These are phyloP conservation scores for Cephalotes varians DNA, from an alignment of 2,888 invertebrate species.

Conservation along the genomic window DNA sequence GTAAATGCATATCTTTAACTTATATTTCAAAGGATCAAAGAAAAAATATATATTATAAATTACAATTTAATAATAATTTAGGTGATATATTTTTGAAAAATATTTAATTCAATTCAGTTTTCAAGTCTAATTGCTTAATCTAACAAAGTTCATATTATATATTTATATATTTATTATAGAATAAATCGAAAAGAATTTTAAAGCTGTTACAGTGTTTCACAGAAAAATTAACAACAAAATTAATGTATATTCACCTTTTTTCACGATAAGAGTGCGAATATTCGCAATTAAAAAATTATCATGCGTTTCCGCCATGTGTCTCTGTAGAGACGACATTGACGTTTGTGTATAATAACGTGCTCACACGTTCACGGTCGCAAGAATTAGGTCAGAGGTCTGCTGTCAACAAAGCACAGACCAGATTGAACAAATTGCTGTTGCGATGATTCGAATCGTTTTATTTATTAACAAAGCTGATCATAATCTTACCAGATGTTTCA, in stretches of 20 bases:
- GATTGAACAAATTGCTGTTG: slow-evolving; percentile 64
- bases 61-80: neutral
- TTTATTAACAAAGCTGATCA: slow-evolving; percentile 42
- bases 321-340: slow-evolving; percentile 48
- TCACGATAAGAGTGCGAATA: slow-evolving; percentile 31
- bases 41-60: neutral
- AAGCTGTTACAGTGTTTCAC: neutral
- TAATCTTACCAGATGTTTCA: slow-evolving; percentile 35
- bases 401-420: slow-evolving; percentile 55
- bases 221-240: neutral
- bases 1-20: neutral
- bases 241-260: neutral
- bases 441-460: slow-evolving; percentile 51
- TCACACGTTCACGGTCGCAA: slow-evolving; percentile 69
- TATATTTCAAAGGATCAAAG: neutral
- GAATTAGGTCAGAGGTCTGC: slow-evolving; percentile 71
- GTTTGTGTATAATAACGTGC: slow-evolving; percentile 58
- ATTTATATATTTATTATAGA: neutral
- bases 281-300: slow-evolving; percentile 66
- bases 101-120: neutral
- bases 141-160: neutral
- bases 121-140: neutral
- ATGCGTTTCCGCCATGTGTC: slow-evolving; percentile 37
- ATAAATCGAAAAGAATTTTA: neutral
- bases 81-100: neutral